A percentile compares a stretch with the other conserved stretches of the same genome.
Conservation (phyloP, 2,888 invertebrate species). For the Napeogenes inachia region DNA sequence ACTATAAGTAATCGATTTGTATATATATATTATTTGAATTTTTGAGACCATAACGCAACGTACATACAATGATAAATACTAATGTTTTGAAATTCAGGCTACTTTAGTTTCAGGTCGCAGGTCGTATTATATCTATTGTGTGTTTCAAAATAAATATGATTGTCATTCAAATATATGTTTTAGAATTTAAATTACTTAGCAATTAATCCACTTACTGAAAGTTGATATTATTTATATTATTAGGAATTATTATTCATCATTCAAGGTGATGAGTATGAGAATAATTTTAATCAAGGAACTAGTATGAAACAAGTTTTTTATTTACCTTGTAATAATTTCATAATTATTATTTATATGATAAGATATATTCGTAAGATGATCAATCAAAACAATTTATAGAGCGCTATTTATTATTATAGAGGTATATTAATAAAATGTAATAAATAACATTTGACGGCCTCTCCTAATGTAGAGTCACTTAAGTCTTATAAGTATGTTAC, state of each 20-base stretch:
- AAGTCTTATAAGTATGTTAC: conserved; percentile 38
- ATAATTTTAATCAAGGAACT: conserved; percentile 54
- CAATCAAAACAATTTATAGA: conserved; percentile 70
- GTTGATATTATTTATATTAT: conserved; percentile 50
- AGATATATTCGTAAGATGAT: conserved; percentile 63
- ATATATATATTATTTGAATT: background rate
- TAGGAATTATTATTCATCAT: conserved; percentile 66
- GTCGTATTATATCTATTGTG: conserved; percentile 9
- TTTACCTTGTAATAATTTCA: conserved; percentile 46
- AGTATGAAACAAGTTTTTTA: conserved; percentile 45
- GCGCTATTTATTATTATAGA: conserved; percentile 58
- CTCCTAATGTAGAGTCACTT: conserved; percentile 47
- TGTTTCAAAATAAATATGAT: conserved; percentile 9
- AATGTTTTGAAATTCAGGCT: background rate
- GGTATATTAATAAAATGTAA: conserved; percentile 51
- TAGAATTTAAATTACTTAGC: conserved; percentile 48
- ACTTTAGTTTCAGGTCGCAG: background rate
- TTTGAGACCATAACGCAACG: background rate
- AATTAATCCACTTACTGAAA: conserved; percentile 66
- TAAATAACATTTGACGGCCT: conserved; percentile 52
- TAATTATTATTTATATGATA: conserved; percentile 68
- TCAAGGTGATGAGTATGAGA: conserved; percentile 59
- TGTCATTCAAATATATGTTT: conserved; percentile 22
- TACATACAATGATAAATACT: background rate
- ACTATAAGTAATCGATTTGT: background rate